A percentile compares a stretch with the other conserved stretches of the same genome.
Evolutionary conservation across 2,797 vertebrate species (phyloP).

Genomic region (Fundulus diaphanus): DNA sequence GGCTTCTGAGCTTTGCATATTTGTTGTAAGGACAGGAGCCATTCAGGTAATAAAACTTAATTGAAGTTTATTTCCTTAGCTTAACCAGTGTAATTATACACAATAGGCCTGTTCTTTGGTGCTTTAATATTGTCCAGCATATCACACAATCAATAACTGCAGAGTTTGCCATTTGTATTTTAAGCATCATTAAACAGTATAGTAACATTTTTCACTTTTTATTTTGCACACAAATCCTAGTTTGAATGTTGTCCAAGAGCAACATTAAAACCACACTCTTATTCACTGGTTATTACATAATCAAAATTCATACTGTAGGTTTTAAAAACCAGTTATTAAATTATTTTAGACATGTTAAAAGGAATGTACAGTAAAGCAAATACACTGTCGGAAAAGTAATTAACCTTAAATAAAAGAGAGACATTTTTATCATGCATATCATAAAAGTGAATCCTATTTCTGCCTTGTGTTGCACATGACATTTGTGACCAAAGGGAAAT

Average conservation of each 20-base stretch:
- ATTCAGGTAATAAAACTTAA: not conserved
- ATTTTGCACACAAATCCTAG: not conserved
- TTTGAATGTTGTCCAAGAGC: not conserved
- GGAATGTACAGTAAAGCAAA: not conserved
- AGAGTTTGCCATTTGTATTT: not conserved
- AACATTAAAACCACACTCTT: constrained; percentile 23
- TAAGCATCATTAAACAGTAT: constrained; percentile 2
- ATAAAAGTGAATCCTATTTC: not conserved
- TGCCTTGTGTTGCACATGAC: constrained; percentile 5
- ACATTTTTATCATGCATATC: constrained; percentile 4
- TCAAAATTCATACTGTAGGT: constrained; percentile 45
- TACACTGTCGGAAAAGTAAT: not conserved
- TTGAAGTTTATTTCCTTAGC: not conserved
- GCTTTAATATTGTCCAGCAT: not conserved
- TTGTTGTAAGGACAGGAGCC: constrained; percentile 18
- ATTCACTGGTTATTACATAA: constrained; percentile 64
- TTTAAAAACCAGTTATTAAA: constrained; percentile 41
- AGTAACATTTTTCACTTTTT: not conserved
- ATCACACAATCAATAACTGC: not conserved
- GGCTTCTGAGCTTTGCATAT: constrained; percentile 28
- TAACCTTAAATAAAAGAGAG: not conserved
- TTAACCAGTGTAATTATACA: not conserved
- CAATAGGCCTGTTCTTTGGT: not conserved
- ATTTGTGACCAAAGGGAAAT: constrained; percentile 20
- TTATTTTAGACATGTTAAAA: not conserved